Evolutionary conservation across 2,888 invertebrate genomes (phyloP), one percentile per base, ranked within the genome.

Genomic region (Oscheius onirici): DNA sequence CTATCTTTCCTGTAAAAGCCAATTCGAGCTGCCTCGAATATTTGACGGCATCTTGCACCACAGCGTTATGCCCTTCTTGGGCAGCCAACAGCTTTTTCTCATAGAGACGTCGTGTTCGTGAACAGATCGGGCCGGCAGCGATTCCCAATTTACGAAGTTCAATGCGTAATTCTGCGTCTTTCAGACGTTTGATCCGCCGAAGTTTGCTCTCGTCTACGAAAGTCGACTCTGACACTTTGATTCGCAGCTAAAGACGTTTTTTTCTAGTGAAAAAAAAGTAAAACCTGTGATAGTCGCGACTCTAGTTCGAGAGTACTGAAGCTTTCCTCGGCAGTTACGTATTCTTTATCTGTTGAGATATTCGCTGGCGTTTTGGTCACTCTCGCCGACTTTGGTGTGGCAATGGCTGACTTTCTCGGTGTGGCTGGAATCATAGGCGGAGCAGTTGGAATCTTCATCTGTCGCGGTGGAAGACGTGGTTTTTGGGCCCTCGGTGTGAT

Each of bases 51-150:
- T 28, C 71, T 73, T 72, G 15, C 58, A 44, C 26, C 1, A 58
- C 65, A 13, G 11, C 46, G 0, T 44, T 44, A 17, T 22, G 20
- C 20, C 51, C 46, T 24, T 57, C 58, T 22, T 17, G 17, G 3
- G 57, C 75, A 15, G 46, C 61, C 15, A 80, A 52, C 61, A 84
- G 66, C 68, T 80, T 81, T 57, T 78, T 76, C 69, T 84, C 84
- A 57, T 82, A 84, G 1, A 84, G 28, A 34, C 67, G 51, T 43
- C 84, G 71, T 11, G 76, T 83, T 20, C 76, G 65, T 1, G 72
- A 57, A 60, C 78, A 76, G 40, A 84, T 66, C 2, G 82, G 83
- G 5, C 84, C 84, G 3, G 75, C 78, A 5, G 67, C 68, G n/a
- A 80, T 77, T 63, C 82, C 82, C 20, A 60, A 67, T 40, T 68